A percentile compares a stretch with the other conserved stretches of the same genome.
Conservation (phyloP, 2,113 vertebrate genomes). For the Neotragus pygmaeus region DNA sequence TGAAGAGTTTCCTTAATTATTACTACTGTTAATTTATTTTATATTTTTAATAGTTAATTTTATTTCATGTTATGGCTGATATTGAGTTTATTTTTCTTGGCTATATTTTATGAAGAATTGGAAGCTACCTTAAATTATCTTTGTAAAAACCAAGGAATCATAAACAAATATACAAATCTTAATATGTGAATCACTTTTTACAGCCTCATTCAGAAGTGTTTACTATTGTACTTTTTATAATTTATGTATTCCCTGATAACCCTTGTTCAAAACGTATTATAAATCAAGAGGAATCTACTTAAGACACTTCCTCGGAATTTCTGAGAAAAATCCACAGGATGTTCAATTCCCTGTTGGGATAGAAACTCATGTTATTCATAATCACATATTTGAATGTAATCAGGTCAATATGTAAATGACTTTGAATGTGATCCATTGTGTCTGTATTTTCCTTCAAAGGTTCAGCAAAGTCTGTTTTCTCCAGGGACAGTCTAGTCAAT, state of each 20-base stretch:
- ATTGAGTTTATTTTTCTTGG: background rate
- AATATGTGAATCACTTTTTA: background rate
- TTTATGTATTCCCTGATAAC: background rate
- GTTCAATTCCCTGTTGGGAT: background rate
- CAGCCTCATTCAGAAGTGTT: background rate
- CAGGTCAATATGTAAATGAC: background rate
- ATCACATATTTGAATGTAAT: slow-evolving; percentile 36
- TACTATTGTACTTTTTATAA: background rate
- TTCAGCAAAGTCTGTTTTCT: background rate
- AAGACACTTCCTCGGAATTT: background rate
- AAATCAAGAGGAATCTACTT: background rate
- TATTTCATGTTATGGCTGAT: background rate
- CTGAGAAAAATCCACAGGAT: background rate
- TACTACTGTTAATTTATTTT: background rate
- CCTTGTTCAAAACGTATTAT: background rate
- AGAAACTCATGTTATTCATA: slow-evolving; percentile 21
- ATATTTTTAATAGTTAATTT: background rate
- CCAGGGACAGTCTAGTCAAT: slow-evolving; percentile 29
- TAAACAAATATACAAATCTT: background rate
- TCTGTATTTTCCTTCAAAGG: background rate
- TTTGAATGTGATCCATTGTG: background rate
- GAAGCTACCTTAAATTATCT: background rate
- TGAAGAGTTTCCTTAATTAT: background rate
- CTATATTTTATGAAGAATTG: background rate
- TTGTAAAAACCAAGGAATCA: background rate